Conservation (phyloP, 2,797 vertebrate genomes). For the Sphenopsis melanotis region DNA sequence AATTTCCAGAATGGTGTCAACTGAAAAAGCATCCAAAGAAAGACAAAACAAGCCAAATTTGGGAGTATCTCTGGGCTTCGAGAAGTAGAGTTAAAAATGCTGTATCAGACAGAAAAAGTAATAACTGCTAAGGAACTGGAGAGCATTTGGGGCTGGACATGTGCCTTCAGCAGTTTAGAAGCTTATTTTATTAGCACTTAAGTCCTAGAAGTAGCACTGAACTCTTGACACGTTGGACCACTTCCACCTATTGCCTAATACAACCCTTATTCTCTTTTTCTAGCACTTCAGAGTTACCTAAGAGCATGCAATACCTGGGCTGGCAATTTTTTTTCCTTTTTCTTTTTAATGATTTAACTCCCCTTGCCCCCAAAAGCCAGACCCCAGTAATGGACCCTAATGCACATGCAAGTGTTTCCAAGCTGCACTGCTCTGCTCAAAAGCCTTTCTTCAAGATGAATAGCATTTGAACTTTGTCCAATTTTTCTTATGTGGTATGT, state of each 20-base stretch:
- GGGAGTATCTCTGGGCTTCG: background rate
- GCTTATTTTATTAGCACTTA: conserved; percentile 66
- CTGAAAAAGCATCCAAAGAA: background rate
- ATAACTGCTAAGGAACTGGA: background rate
- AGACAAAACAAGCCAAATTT: background rate
- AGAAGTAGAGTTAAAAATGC: background rate
- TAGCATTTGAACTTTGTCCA: conserved; percentile 49
- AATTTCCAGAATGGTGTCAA: background rate
- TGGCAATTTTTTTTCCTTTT: background rate
- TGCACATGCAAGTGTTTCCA: background rate
- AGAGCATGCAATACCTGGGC: background rate
- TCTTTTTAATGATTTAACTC: background rate
- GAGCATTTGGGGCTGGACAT: conserved; percentile 28
- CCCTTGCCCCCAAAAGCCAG: background rate
- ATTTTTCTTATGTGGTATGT: conserved; percentile 55
- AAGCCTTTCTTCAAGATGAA: conserved; percentile 43
- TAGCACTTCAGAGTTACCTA: conserved; percentile 9
- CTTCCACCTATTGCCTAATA: conserved; percentile 50
- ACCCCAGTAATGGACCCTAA: background rate
- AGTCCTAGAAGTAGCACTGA: conserved; percentile 63
- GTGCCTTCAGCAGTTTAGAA: conserved; percentile 47
- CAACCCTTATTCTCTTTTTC: background rate
- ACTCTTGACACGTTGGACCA: conserved; percentile 45
- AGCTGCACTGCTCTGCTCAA: background rate
- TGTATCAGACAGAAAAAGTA: background rate